phyloP scores from a whole-genome alignment of 2,113 vertebrate genomes.

The Chlamydotis undulata region DNA sequence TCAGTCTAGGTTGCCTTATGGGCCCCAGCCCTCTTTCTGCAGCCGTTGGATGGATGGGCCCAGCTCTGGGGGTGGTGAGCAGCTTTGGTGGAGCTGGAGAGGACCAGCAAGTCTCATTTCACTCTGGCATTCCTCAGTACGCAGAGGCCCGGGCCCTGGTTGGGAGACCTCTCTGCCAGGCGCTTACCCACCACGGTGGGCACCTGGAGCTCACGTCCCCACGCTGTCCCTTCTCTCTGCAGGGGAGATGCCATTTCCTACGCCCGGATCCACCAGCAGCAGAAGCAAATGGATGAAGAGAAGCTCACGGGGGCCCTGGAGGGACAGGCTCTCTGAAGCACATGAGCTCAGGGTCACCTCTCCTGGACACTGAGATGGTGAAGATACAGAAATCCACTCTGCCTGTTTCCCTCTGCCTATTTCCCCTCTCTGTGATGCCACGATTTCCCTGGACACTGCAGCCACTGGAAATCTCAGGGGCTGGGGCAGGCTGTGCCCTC shows the following conservation, averaged over 20 bases:
- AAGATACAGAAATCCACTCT: not conserved
- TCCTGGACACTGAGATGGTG: not conserved
- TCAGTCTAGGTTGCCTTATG: not conserved
- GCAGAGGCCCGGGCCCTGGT: accelerated
- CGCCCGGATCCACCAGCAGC: conserved; percentile 90
- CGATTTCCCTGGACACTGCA: not conserved
- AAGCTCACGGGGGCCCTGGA: conserved; percentile 77
- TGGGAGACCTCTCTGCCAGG: not conserved
- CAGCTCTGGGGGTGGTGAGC: not conserved
- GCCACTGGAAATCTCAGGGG: conserved; percentile 40
- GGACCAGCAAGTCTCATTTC: not conserved
- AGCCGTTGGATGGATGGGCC: not conserved
- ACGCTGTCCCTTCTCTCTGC: not conserved
- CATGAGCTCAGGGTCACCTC: accelerated
- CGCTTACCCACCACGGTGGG: not conserved
- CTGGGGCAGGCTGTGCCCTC: conserved; percentile 2
- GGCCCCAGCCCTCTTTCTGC: not conserved
- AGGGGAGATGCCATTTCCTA: conserved; percentile 94
- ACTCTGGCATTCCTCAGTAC: accelerated
- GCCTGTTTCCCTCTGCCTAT: not conserved
- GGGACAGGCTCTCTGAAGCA: conserved; percentile 77
- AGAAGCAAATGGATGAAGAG: conserved; percentile 88
- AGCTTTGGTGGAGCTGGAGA: not conserved
- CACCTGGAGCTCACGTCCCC: not conserved
- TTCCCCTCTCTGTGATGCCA: not conserved